Conservation (phyloP, 2,888 invertebrate genomes). For the Pseudococcus jackbeardsleyi region DNA sequence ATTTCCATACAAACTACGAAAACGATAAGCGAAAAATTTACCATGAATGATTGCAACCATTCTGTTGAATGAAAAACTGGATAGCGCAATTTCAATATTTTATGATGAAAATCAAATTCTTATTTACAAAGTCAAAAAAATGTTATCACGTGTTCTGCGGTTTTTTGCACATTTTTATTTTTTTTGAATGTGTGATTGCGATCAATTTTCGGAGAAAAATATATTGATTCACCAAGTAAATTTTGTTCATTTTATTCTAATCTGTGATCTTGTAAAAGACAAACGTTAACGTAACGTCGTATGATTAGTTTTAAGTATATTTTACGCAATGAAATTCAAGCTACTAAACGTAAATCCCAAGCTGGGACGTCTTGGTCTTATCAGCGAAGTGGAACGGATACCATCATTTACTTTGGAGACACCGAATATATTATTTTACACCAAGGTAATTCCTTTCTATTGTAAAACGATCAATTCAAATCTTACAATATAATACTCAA, state of each 20-base stretch:
- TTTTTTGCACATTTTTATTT: too few species aligned
- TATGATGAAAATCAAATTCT: neutral
- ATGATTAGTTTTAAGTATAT: neutral
- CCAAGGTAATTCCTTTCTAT: conserved; percentile 30
- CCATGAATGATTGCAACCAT: too few species aligned
- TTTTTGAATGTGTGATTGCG: too few species aligned
- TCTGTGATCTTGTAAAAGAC: too few species aligned
- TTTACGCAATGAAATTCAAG: conserved; percentile 55
- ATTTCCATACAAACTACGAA: too few species aligned
- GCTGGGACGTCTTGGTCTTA: conserved; percentile 51
- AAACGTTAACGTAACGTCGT: too few species aligned
- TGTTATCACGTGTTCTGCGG: neutral
- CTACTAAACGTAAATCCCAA: neutral
- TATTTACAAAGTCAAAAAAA: neutral
- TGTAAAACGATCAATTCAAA: too few species aligned
- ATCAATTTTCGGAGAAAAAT: too few species aligned
- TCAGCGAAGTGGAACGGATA: conserved; percentile 56
- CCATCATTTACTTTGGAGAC: conserved; percentile 57
- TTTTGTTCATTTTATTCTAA: too few species aligned
- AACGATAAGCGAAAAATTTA: too few species aligned
- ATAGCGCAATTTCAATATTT: neutral
- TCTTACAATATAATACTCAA: neutral
- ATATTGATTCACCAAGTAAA: too few species aligned
- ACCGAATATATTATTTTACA: conserved; percentile 58
- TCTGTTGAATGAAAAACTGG: neutral